phyloP scores from a whole-genome alignment of 2,888 invertebrate species.

The Diogma glabrata region DNA sequence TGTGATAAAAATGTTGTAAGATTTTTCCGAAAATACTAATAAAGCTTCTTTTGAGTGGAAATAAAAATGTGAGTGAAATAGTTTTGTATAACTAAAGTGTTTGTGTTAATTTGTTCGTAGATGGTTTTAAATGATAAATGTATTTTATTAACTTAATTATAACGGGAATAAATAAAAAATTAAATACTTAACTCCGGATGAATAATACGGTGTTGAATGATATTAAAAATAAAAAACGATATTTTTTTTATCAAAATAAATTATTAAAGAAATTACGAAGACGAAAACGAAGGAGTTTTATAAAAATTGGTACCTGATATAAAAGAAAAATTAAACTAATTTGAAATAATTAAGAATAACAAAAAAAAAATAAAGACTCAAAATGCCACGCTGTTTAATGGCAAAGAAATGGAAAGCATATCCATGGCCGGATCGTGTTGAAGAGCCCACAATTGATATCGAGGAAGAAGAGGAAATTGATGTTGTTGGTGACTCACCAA shows the following conservation, averaged over 20 bases:
- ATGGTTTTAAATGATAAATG: too few relatives aligned
- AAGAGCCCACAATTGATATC: constrained; percentile 41
- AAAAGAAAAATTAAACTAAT: background rate
- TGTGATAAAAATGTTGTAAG: too few relatives aligned
- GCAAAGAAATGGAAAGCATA: constrained; percentile 92
- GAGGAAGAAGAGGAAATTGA: constrained; percentile 74
- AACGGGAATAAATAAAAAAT: too few relatives aligned
- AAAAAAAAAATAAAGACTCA: background rate
- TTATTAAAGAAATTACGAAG: constrained; percentile 6
- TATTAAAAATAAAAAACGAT: too few relatives aligned
- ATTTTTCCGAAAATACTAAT: too few relatives aligned
- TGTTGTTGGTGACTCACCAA: constrained; percentile 60
- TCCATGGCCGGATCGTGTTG: constrained; percentile 58
- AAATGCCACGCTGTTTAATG: constrained; percentile 90
- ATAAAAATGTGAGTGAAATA: too few relatives aligned
- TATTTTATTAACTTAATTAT: too few relatives aligned
- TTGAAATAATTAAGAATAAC: background rate
- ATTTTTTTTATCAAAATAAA: constrained; percentile 5
- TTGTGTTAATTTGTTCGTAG: too few relatives aligned
- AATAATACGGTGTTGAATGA: constrained; percentile 4
- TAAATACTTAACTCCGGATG: too few relatives aligned
- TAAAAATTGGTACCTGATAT: constrained; percentile 8
- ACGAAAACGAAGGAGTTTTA: constrained; percentile 6
- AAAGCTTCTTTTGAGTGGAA: too few relatives aligned
- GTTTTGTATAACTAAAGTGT: too few relatives aligned